Conservation (phyloP, 2,113 vertebrate species). For the Propithecus coquereli region DNA sequence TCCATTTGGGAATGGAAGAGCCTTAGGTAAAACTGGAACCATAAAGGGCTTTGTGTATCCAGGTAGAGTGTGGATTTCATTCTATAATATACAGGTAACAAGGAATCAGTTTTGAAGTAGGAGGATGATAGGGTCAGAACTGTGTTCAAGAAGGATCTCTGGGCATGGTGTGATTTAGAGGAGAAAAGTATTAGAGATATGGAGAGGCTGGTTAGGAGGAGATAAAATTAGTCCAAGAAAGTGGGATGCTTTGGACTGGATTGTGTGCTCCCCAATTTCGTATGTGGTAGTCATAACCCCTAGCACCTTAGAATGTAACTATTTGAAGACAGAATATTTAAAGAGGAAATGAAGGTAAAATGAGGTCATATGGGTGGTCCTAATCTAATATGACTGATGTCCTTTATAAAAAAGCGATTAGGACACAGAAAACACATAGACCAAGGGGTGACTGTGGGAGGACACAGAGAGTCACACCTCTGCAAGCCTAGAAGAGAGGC, state of each 20-base stretch:
- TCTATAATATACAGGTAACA: neutral
- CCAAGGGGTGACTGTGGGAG: neutral
- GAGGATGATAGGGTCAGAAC: neutral
- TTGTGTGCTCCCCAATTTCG: neutral
- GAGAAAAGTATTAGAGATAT: neutral
- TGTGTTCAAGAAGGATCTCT: neutral
- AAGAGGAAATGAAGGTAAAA: neutral
- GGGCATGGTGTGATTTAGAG: neutral
- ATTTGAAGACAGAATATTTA: neutral
- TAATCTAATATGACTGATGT: neutral
- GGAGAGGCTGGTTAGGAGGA: neutral
- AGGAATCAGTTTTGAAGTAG: neutral
- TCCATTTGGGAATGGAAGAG: neutral
- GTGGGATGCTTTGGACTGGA: neutral
- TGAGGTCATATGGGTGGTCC: neutral
- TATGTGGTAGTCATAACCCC: neutral
- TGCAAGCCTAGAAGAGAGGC: neutral
- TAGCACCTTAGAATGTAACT: neutral
- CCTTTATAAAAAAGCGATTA: neutral
- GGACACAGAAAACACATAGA: neutral
- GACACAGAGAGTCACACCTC: neutral
- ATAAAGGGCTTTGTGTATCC: neutral
- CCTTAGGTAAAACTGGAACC: neutral
- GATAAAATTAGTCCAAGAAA: neutral
- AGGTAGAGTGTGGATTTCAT: neutral